Base-by-base conservation (phyloP, 1,140 invertebrate genomes). In the Papilio xuthus region DNA sequence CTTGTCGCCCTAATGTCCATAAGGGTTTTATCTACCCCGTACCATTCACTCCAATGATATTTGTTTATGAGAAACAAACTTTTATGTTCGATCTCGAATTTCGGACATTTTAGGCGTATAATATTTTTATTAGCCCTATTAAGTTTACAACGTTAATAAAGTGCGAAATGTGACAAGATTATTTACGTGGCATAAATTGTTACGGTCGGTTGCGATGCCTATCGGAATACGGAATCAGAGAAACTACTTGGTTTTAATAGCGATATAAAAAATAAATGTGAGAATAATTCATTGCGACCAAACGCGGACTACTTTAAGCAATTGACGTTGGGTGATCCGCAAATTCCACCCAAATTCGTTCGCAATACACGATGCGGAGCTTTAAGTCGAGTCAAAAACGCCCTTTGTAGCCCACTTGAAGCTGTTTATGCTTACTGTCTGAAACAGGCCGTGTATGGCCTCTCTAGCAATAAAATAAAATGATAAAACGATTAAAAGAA, bases 1-100 rank as follows among this genome's bases (percentile, higher is more conserved):
- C 87, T 90, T 92, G 90, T 92, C 91, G 80, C 78, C 82, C 75
- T 77, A 84, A 69, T 80, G 80, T 84, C 83, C 84, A 82, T 86
- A 88, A 88, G 84, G 89, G 89, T 90, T 90, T 92, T 90, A 92
- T 91, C 89, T 91, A 88, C 88, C 84, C 76, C 82, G 73, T 79
- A 71, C 83, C 89, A 90, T 84, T 84, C 89, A 79, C 83, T 79
- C 79, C 82, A 75, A 82, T 81, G 81, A 83, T 82, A 83, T 84
- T 85, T 92, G 89, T 92, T 92, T 91, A 90, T 88, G 86, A 82
- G 82, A 85, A 81, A 79, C 80, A 84, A 87, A 86, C 83, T 89
- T 87, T 84, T 83, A 81, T 83, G 86, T 85, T 84, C 85, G 76
- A 37, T 82, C 83, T 78, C 69, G 78, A 84, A 80, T 83, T 82